phyloP scores from a whole-genome alignment of 2,113 vertebrate genomes.

The Dromiciops gliroides region DNA sequence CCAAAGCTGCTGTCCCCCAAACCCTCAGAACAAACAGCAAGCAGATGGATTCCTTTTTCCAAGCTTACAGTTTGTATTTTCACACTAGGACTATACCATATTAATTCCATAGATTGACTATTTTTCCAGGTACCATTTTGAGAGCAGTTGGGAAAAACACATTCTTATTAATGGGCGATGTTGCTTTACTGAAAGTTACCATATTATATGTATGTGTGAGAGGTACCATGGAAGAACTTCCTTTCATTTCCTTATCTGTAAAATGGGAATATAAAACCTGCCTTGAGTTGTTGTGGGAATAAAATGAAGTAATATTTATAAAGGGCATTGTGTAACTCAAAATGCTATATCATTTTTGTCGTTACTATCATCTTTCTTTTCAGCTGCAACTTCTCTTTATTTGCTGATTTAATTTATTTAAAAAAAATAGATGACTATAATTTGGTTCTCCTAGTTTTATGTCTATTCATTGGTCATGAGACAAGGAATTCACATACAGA shows the following conservation, averaged over 20 bases:
- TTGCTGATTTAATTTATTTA: neutral
- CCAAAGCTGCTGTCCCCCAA: neutral
- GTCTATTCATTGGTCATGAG: neutral
- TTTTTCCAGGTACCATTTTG: neutral
- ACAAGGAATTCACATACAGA: neutral
- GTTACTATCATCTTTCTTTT: neutral
- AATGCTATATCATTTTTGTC: neutral
- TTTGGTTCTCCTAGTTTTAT: neutral
- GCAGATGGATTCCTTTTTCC: neutral
- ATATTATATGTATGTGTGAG: neutral
- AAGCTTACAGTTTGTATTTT: constrained; percentile 37
- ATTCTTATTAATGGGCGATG: neutral
- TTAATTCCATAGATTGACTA: constrained; percentile 29
- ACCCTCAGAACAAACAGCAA: constrained; percentile 34
- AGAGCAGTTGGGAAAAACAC: neutral
- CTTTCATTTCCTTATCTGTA: neutral
- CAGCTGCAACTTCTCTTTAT: neutral
- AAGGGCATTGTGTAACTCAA: neutral
- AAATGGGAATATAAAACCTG: neutral
- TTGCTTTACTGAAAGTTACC: neutral
- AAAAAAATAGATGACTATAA: neutral
- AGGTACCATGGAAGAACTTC: neutral
- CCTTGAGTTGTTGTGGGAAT: neutral
- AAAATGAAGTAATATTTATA: neutral
- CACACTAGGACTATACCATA: neutral